Conservation (phyloP, 2,888 invertebrate genomes). For the Beris morrisii region DNA sequence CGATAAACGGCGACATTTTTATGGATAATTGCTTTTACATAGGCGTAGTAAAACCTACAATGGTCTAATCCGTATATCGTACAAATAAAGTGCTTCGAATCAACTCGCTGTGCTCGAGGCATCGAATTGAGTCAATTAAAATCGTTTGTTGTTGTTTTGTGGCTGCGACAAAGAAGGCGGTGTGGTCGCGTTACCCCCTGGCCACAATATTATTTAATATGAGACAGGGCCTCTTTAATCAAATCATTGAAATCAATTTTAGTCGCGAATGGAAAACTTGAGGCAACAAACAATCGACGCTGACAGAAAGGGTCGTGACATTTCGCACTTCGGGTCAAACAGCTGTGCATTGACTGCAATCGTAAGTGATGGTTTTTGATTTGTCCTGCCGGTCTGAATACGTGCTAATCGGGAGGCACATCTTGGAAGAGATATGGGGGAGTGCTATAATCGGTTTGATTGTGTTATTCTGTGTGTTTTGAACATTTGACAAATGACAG, state of each 20-base stretch:
- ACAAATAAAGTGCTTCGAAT: too few relatives aligned
- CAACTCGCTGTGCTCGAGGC: neutral
- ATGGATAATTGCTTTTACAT: too few relatives aligned
- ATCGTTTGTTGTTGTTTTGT: slow-evolving; percentile 19
- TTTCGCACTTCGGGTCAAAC: slow-evolving; percentile 36
- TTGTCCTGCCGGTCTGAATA: neutral
- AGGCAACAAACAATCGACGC: slow-evolving; percentile 36
- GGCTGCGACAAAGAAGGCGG: slow-evolving; percentile 16
- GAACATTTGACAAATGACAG: slow-evolving; percentile 30
- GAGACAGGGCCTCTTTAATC: slow-evolving; percentile 24
- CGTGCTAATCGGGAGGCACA: neutral
- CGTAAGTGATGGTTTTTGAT: neutral
- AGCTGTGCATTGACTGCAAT: slow-evolving; percentile 14
- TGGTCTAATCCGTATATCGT: too few relatives aligned
- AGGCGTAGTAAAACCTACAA: too few relatives aligned
- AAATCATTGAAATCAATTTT: slow-evolving; percentile 37
- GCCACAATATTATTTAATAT: neutral
- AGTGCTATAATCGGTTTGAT: slow-evolving; percentile 20
- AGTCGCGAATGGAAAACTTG: slow-evolving; percentile 32
- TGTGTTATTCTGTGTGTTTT: slow-evolving; percentile 7
- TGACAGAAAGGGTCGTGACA: slow-evolving; percentile 35
- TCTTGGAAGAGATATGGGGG: neutral
- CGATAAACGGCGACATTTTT: too few relatives aligned
- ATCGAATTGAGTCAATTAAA: slow-evolving; percentile 32
- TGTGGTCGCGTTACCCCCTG: neutral